Base-by-base conservation (phyloP, 1,140 invertebrate genomes). In the Eumeta japonica region DNA sequence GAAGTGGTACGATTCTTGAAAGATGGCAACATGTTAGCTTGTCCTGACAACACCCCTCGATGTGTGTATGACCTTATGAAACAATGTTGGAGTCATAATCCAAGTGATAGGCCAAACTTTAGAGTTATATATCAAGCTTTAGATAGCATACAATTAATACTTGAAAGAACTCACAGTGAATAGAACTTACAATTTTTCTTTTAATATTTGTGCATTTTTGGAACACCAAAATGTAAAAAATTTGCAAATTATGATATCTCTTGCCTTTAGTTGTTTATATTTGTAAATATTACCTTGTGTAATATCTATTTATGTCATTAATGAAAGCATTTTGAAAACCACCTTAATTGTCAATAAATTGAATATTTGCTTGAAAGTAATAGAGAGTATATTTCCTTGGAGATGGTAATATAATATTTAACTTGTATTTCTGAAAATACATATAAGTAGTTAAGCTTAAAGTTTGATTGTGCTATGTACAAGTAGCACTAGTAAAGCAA, bases 1-100 rank as follows among this genome's bases (percentile, higher is more conserved):
- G 92, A 96, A 76, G 92, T 95, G 16, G 91, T 96, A 0, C 89
- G 88, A 50, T 94, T 89, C 73, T 83, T 96, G 29, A 94, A 94
- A 68, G 90, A 93, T 52, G 92, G 92, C 2, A 89, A 92, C 61
- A 83, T 93, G 17, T 79, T 96, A 3, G 82, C 84, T 16, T 87
- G 87, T 55, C 92, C 92, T 1, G 92, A 97, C 37, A 91, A 92
- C 59, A 94, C 90, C 16, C 92, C 94, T 0, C 72, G 83, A n/a
- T 83, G 86, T 24, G 80, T 95, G n/a, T 97, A 95, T 67, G 87
- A 93, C 24, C 62, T 98, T 1, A 97, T 98, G 94, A 88, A 86
- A 58, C 81, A 85, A 35, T 97, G 94, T 66, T 97, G 94, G 92
- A 88, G 89, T 51, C 80, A 83, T 45, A 90, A 92, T 58, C 89